These are phyloP conservation scores for Cephalopterus ornatus DNA, from an alignment of 2,113 vertebrate species.

Conservation along the genomic window DNA sequence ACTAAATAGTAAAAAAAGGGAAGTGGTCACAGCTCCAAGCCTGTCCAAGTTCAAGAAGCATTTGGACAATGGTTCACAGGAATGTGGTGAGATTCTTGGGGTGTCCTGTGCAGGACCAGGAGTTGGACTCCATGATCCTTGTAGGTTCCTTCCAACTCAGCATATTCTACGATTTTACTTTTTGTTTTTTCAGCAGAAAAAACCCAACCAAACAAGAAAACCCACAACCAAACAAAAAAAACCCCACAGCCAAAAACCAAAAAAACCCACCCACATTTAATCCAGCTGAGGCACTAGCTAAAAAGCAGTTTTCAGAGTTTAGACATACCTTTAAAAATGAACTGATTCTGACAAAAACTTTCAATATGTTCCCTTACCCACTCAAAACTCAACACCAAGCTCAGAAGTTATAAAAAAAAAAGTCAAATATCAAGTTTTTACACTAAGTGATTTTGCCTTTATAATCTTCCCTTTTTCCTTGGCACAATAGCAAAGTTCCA, in stretches of 20 bases:
- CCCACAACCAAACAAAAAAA: neutral
- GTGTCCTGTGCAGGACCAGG: neutral
- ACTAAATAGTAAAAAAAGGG: neutral
- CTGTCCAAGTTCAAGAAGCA: neutral
- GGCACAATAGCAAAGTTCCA: neutral
- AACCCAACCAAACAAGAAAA: neutral
- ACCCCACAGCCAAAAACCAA: no score
- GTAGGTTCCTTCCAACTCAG: neutral
- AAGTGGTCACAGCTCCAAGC: no score
- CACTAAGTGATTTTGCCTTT: neutral
- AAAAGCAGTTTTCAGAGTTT: neutral
- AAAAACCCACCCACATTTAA: neutral
- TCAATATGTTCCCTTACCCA: neutral
- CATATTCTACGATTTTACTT: neutral
- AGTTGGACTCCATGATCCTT: neutral
- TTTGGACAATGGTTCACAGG: neutral
- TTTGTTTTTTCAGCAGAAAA: fast-evolving
- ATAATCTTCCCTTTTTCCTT: neutral
- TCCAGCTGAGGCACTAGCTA: neutral
- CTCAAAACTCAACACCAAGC: neutral
- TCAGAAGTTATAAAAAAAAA: neutral
- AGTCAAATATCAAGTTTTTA: neutral
- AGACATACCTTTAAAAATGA: neutral
- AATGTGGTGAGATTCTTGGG: neutral
- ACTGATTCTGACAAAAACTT: neutral